Evolutionary conservation across 2,797 vertebrate genomes (phyloP), one percentile per base, ranked within the genome.

Genomic region (Cyprinodon diabolis): DNA sequence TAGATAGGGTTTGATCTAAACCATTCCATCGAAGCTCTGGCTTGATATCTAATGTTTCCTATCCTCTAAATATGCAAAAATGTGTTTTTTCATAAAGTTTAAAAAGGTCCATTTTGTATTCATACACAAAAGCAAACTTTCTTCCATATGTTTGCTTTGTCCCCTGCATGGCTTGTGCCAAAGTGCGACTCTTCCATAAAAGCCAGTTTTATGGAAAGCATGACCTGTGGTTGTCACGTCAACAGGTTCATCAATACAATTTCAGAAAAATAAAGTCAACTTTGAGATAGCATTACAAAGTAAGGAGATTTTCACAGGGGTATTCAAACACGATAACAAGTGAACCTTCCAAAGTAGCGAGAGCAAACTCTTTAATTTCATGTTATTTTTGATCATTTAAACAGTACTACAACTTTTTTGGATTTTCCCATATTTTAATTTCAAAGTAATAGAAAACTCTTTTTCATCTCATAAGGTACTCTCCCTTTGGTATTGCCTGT

Each of bases 401-500:
- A 13, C 2, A 11, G 9, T 45, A 13, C 12, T 43, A 63, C 60
- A 63, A 43, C 37, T 43, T 63, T 19, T 14, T 62, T 45, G 13
- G 40, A 45, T 63, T 45, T 6, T 63, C 60, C 15, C 48, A 30
- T 14, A 4, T 45, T 51, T 48, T 47, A 19, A 48, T 55, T 62
- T 65, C 23, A 49, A 66, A 57, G 37, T 14, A 74, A 68, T 85
- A 88, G 78, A 69, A 17, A 69, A 47, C 62, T n/a, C 6, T 12
- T 72, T 75, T 71, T 63, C 58, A 78, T 85, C 74, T 90, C 6
- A 80, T 78, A 91, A 99, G 98, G 98, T 99, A 99, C 87, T 99
- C 98, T 74, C 98, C 98, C 1, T 92, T 99, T 66, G 98, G 98
- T 93, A 99, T 99, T 58, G 98, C 97, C 76, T 99, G 97, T 84